phyloP scores from a whole-genome alignment of 2,113 vertebrate genomes.

The Campylorhamphus procurvoides region DNA sequence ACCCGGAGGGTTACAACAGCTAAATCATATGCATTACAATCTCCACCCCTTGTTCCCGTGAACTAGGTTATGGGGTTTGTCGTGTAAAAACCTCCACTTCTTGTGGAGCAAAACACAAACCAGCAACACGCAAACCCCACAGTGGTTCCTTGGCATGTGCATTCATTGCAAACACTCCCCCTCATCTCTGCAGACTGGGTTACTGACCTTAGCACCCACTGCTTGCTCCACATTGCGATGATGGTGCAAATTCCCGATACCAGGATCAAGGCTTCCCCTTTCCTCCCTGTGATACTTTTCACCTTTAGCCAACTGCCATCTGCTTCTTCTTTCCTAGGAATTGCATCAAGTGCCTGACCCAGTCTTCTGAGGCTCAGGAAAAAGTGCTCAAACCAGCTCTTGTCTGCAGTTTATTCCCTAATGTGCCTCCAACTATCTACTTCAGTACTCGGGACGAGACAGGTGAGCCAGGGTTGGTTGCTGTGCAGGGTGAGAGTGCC shows the following conservation, averaged over 20 bases:
- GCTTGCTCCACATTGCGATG: not conserved
- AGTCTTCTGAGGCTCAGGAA: slow-evolving; percentile 67
- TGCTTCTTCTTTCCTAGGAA: slow-evolving; percentile 60
- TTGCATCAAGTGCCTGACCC: slow-evolving; percentile 73
- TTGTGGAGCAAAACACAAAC: not conserved
- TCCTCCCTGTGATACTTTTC: not conserved
- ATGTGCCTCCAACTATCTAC: slow-evolving; percentile 89
- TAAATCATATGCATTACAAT: not conserved
- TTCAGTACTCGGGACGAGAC: slow-evolving; percentile 89
- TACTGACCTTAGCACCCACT: not conserved
- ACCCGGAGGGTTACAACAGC: not conserved
- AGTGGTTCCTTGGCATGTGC: not conserved
- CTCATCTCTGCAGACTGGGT: not conserved
- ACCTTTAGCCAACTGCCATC: not conserved
- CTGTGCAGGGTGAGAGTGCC: not conserved
- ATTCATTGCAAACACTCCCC: not conserved
- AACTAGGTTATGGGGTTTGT: not conserved
- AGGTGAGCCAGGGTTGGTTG: slow-evolving; percentile 75
- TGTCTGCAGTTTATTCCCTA: slow-evolving; percentile 90
- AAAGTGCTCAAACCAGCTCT: slow-evolving; percentile 85
- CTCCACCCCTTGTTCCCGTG: not conserved
- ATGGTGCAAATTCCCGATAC: not conserved
- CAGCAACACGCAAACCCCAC: not conserved
- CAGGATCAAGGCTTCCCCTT: not conserved
- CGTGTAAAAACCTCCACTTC: not conserved